phyloP scores from a whole-genome alignment of 2,888 invertebrate genomes.

The Bembecia ichneumoniformis region DNA sequence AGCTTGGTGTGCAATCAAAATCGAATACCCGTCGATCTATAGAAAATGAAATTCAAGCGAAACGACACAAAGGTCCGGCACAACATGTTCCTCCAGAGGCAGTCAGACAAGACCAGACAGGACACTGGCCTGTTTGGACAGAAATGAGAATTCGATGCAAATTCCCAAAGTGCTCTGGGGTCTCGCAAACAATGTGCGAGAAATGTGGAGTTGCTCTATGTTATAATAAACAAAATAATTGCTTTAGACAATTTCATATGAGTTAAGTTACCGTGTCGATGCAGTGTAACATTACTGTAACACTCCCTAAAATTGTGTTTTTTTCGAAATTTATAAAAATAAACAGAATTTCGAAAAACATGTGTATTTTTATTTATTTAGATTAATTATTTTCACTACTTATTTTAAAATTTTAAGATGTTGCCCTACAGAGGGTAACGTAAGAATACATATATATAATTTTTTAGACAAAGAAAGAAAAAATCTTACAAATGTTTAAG shows the following conservation, averaged over 20 bases:
- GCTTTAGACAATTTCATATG: constrained; percentile 5
- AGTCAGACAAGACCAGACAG: neutral
- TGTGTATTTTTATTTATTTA: too few species aligned
- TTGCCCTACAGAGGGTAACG: too few species aligned
- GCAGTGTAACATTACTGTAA: too few species aligned
- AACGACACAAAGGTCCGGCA: neutral
- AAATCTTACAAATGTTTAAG: too few species aligned
- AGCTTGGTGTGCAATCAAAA: constrained; percentile 1
- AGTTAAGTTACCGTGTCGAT: too few species aligned
- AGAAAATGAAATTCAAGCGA: neutral
- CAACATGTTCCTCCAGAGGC: neutral
- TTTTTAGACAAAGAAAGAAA: too few species aligned
- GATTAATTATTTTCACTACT: too few species aligned
- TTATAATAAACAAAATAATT: neutral
- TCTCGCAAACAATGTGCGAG: neutral
- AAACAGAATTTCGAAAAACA: too few species aligned
- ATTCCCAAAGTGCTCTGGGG: neutral
- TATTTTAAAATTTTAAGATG: too few species aligned
- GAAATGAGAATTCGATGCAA: neutral
- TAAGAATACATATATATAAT: too few species aligned
- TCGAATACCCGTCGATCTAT: neutral
- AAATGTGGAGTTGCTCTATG: neutral
- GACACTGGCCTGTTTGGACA: neutral
- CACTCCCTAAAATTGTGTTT: too few species aligned
- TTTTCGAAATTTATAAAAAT: too few species aligned